Evolutionary conservation across 2,888 invertebrate species (phyloP).

Genomic region (Troilus luridus): DNA sequence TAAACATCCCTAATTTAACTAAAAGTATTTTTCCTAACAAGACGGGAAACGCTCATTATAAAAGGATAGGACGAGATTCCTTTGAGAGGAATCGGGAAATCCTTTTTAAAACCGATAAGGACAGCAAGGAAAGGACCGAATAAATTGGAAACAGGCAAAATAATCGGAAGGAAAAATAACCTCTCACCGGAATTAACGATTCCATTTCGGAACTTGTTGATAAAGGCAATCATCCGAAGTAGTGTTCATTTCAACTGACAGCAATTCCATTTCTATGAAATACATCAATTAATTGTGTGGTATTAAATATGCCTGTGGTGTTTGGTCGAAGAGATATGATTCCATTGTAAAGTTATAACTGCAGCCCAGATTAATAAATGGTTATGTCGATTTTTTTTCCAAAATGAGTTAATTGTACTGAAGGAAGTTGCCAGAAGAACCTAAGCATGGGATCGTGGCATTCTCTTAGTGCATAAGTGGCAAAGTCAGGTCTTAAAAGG

Average conservation of each 20-base stretch:
- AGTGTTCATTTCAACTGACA: background rate
- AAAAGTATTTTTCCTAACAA: background rate
- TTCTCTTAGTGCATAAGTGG: too few species aligned
- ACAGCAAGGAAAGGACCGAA: background rate
- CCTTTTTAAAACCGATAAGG: constrained; percentile 11
- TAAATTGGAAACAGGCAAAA: background rate
- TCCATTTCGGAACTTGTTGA: background rate
- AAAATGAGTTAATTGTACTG: too few species aligned
- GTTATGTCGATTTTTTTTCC: too few species aligned
- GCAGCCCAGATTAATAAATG: too few species aligned
- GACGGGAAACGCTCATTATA: background rate
- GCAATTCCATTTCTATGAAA: too few species aligned
- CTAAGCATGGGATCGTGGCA: too few species aligned
- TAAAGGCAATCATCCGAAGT: background rate
- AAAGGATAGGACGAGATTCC: background rate
- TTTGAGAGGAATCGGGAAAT: background rate
- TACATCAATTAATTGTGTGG: too few species aligned
- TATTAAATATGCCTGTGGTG: too few species aligned
- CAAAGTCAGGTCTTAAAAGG: too few species aligned
- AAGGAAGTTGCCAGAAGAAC: too few species aligned
- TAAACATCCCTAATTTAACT: background rate
- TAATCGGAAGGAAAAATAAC: background rate
- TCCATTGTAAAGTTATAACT: too few species aligned
- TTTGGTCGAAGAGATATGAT: too few species aligned
- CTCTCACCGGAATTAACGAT: background rate